Evolutionary conservation across 1,140 invertebrate genomes (phyloP).

Genomic region (Pseudomyrmex pallidus): DNA sequence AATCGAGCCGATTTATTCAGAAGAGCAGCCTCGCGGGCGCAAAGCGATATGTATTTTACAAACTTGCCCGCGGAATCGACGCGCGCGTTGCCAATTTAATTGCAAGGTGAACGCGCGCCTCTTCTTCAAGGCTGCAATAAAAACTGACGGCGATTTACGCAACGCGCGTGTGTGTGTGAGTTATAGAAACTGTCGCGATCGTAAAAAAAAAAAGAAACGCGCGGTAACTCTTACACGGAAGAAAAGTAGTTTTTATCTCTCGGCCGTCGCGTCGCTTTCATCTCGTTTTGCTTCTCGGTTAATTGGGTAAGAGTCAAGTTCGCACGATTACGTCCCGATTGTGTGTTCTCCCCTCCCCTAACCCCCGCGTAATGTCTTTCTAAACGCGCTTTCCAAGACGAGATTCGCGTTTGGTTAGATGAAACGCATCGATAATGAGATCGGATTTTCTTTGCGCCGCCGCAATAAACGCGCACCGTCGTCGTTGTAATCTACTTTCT

Average conservation of each 20-base stretch:
- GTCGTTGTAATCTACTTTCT: constrained; percentile 35
- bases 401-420: not conserved
- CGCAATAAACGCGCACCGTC: not conserved
- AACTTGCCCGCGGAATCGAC: not conserved
- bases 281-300: not conserved
- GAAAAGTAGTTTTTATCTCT: constrained; percentile 3
- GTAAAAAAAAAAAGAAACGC: not conserved
- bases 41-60: not conserved
- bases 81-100: constrained; percentile 12
- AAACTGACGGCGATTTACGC: not conserved
- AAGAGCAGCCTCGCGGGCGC: not conserved
- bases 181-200: not conserved
- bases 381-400: constrained; percentile 28
- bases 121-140: not conserved
- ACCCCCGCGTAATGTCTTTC: constrained; percentile 3
- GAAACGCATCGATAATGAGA: constrained; percentile 24
- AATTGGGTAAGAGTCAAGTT: constrained; percentile 13
- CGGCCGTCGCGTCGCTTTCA: constrained; percentile 3
- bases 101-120: constrained; percentile 6
- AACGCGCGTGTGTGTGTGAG: not conserved
- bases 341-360: not conserved
- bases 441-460: constrained; percentile 22
- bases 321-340: constrained; percentile 44
- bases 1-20: constrained; percentile 23
- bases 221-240: not conserved